Conservation (phyloP, 2,797 vertebrate species). For the Psittacula echo region DNA sequence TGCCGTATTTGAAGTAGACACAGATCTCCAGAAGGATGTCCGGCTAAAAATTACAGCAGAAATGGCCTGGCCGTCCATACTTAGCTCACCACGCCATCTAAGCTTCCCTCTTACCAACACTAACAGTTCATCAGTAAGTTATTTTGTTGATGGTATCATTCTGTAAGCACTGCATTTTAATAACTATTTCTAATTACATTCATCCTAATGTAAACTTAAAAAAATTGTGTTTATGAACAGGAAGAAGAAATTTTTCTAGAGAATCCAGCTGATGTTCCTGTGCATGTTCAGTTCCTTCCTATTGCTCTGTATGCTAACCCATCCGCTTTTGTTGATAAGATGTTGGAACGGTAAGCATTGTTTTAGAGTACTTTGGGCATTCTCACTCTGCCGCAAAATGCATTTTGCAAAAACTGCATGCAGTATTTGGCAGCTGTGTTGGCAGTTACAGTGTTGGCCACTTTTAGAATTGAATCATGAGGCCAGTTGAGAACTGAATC, state of each 20-base stretch:
- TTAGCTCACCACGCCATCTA: constrained; percentile 86
- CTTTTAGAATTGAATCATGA: not conserved
- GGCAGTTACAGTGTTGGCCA: not conserved
- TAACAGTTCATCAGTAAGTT: constrained; percentile 95
- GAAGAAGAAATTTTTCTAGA: constrained; percentile 93
- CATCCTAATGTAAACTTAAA: not conserved
- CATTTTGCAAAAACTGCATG: not conserved
- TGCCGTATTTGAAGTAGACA: constrained; percentile 95
- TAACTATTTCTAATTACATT: not conserved
- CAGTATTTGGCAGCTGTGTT: not conserved
- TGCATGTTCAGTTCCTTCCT: constrained; percentile 92
- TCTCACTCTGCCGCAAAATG: not conserved
- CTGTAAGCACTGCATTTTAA: not conserved
- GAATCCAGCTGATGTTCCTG: constrained; percentile 92
- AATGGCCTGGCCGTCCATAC: constrained; percentile 92
- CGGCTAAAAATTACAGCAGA: constrained; percentile 89
- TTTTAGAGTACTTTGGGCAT: not conserved
- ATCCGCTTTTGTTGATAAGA: constrained; percentile 86
- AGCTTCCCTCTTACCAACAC: constrained; percentile 94
- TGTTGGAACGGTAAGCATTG: constrained; percentile 86
- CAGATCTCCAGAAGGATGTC: constrained; percentile 96
- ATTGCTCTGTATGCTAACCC: constrained; percentile 92
- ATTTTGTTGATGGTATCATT: not conserved
- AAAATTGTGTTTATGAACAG: constrained; percentile 75
- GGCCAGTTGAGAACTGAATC: not conserved